phyloP scores from a whole-genome alignment of 2,888 invertebrate species.

The Torymus auratus region DNA sequence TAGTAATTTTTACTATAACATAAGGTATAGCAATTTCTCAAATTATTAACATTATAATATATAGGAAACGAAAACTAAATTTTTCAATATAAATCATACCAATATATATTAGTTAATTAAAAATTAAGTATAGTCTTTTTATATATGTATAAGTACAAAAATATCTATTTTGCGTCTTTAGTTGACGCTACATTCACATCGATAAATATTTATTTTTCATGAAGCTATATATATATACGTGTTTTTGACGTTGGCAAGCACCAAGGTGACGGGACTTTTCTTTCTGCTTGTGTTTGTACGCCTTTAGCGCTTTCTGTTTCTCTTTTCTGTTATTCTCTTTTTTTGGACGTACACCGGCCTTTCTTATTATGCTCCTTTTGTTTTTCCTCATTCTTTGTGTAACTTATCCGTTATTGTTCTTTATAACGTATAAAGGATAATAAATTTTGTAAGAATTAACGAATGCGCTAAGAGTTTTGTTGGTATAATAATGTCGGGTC shows the following conservation, averaged over 20 bases:
- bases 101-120: too few relatives aligned
- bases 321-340: conserved; percentile 30
- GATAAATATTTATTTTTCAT: too few relatives aligned
- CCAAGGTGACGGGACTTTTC: neutral
- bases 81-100: too few relatives aligned
- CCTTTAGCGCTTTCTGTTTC: conserved; percentile 19
- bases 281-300: conserved; percentile 2
- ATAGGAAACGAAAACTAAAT: too few relatives aligned
- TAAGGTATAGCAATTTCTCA: too few relatives aligned
- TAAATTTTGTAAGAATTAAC: conserved; percentile 56
- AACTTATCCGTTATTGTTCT: conserved; percentile 50
- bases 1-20: too few relatives aligned
- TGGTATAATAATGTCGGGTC: conserved; percentile 48
- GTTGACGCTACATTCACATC: too few relatives aligned
- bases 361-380: conserved; percentile 29
- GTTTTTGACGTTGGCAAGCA: neutral
- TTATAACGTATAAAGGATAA: conserved; percentile 53
- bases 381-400: conserved; percentile 45
- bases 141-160: too few relatives aligned
- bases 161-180: too few relatives aligned
- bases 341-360: neutral
- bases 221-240: too few relatives aligned
- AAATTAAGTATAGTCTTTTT: too few relatives aligned
- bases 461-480: conserved; percentile 38
- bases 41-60: too few relatives aligned